Percentiles rank a stretch among this genome's conserved stretches.
Conservation (phyloP, 2,888 invertebrate genomes). For the Scaptomyza flava region DNA sequence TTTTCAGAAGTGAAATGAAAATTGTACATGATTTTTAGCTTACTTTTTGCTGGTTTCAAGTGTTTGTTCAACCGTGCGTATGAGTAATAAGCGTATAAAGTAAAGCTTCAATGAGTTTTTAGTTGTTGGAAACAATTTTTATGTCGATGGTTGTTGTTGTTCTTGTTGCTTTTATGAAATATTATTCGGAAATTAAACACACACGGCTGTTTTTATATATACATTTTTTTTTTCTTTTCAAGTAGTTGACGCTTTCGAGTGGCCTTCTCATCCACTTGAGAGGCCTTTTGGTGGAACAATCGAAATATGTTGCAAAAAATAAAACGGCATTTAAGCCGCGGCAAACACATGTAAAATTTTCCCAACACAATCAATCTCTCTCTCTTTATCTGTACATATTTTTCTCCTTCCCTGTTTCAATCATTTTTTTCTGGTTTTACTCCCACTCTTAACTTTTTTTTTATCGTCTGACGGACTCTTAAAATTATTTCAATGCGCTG, state of each 20-base stretch:
- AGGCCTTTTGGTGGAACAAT: slow-evolving; percentile 51
- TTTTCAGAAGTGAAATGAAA: too few species aligned
- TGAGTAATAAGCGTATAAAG: slow-evolving; percentile 57
- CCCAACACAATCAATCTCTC: slow-evolving; percentile 9
- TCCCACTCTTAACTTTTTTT: neutral
- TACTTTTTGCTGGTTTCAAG: slow-evolving; percentile 20
- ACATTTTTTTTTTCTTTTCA: slow-evolving; percentile 23
- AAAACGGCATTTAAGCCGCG: slow-evolving; percentile 26
- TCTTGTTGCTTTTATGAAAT: slow-evolving; percentile 33
- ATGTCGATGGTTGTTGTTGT: slow-evolving; percentile 24
- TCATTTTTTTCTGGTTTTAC: neutral
- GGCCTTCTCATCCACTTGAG: slow-evolving; percentile 47
- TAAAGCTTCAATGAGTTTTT: slow-evolving; percentile 56
- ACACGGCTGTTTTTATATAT: slow-evolving; percentile 34
- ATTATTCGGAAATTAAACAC: slow-evolving; percentile 57
- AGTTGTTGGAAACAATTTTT: slow-evolving; percentile 58
- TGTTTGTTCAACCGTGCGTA: slow-evolving; percentile 60
- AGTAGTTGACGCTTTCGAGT: slow-evolving; percentile 58
- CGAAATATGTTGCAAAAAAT: slow-evolving; percentile 35
- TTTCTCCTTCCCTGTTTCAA: neutral
- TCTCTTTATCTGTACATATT: neutral
- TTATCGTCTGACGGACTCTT: slow-evolving; percentile 10
- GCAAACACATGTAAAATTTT: slow-evolving; percentile 41
- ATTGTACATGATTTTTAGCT: neutral
- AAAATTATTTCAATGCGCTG: slow-evolving; percentile 48